Conservation (phyloP, 2,888 invertebrate species). For the Spisula solida region DNA sequence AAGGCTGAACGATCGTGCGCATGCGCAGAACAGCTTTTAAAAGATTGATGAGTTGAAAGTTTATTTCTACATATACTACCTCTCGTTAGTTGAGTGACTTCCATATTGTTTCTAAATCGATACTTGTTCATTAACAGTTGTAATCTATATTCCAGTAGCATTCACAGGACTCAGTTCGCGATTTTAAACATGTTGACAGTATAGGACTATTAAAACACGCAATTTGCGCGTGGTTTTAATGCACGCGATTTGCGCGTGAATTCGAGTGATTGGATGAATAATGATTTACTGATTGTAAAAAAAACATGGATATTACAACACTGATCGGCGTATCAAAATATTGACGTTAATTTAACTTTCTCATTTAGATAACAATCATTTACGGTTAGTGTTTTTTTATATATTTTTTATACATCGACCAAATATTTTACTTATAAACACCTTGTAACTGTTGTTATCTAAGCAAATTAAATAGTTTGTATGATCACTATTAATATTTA, state of each 20-base stretch:
- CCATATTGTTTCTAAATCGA: neutral
- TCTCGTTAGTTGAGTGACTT: neutral
- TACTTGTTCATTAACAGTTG: neutral
- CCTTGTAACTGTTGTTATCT: too few species aligned
- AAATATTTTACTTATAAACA: too few species aligned
- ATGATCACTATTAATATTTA: too few species aligned
- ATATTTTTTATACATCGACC: too few species aligned
- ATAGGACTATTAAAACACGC: neutral
- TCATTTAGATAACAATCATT: neutral
- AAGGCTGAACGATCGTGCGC: neutral
- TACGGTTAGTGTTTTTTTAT: neutral
- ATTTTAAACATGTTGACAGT: neutral
- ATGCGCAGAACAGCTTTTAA: neutral
- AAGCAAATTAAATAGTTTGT: too few species aligned
- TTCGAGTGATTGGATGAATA: neutral
- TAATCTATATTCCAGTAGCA: neutral
- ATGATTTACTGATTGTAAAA: neutral
- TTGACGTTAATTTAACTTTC: too few species aligned
- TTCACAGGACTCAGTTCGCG: neutral
- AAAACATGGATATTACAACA: too few species aligned
- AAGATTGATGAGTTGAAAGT: neutral
- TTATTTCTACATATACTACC: neutral
- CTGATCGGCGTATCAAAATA: too few species aligned
- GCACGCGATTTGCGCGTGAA: neutral
- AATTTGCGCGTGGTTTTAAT: neutral